Percentiles rank a stretch among this genome's conserved stretches.
These are phyloP conservation scores for Diplolepis rosae DNA, from an alignment of 2,888 invertebrate genomes.

Conservation along the genomic window DNA sequence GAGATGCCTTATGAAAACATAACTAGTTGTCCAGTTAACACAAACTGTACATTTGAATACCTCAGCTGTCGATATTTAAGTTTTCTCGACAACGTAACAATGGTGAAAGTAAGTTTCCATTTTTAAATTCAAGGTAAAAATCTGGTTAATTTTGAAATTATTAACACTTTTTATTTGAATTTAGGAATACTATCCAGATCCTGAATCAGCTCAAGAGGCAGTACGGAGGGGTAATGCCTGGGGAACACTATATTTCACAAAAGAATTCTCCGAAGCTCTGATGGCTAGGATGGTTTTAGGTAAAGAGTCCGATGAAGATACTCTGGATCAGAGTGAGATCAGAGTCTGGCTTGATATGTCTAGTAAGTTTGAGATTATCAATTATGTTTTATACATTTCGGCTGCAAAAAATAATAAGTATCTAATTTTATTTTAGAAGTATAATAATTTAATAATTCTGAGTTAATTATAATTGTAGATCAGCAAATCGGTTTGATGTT, in stretches of 20 bases:
- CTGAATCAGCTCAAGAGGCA: slow-evolving; percentile 81
- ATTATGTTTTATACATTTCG: too few relatives aligned
- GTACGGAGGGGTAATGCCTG: slow-evolving; percentile 87
- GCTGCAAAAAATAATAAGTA: too few relatives aligned
- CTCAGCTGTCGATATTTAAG: slow-evolving; percentile 88
- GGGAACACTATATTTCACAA: slow-evolving; percentile 91
- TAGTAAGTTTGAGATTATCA: slow-evolving; percentile 75
- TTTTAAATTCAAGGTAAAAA: neutral
- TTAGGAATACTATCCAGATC: slow-evolving; percentile 79
- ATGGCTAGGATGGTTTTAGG: slow-evolving; percentile 87
- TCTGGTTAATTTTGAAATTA: neutral
- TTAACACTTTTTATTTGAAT: slow-evolving; percentile 13
- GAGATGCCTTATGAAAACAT: slow-evolving; percentile 76
- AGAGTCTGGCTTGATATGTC: slow-evolving; percentile 95
- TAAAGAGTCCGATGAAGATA: slow-evolving; percentile 89
- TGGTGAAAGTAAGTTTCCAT: slow-evolving; percentile 76
- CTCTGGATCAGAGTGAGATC: slow-evolving; percentile 89
- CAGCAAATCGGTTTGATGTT: slow-evolving; percentile 95
- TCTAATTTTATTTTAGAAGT: too few relatives aligned
- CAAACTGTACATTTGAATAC: slow-evolving; percentile 82
- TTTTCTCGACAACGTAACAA: slow-evolving; percentile 83
- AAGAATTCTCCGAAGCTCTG: slow-evolving; percentile 91
- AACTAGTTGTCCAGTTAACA: slow-evolving; percentile 75
- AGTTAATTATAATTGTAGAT: slow-evolving; percentile 75
- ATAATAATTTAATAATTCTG: too few relatives aligned